Evolutionary conservation across 1,140 invertebrate species (phyloP).

Genomic region (Trichonephila clavipes): DNA sequence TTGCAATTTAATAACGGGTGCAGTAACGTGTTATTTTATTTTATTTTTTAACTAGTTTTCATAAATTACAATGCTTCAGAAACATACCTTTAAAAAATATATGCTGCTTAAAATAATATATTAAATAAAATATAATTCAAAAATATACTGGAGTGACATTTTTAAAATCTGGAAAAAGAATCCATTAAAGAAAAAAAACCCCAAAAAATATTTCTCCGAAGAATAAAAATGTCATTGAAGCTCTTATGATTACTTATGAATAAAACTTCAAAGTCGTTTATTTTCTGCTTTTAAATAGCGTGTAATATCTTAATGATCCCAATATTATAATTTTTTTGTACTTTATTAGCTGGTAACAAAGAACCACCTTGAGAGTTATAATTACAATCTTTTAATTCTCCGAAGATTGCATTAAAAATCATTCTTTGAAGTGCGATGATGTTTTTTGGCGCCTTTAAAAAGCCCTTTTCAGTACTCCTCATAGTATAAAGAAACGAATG

Average conservation of each 20-base stretch:
- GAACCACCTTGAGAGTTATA: not conserved
- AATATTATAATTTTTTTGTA: not conserved
- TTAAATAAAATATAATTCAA: no score
- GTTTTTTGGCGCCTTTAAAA: slow-evolving; percentile 24
- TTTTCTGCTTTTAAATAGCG: not conserved
- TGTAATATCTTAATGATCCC: not conserved
- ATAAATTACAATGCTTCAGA: no score
- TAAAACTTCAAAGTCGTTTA: not conserved
- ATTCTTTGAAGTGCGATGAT: not conserved
- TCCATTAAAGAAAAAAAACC: no score
- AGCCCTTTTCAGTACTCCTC: not conserved
- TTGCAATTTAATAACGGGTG: no score
- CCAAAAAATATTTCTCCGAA: no score
- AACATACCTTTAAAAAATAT: no score
- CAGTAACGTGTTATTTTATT: no score
- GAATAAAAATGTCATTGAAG: no score
- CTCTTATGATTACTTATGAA: not conserved
- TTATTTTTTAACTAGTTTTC: no score
- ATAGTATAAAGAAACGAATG: not conserved
- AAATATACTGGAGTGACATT: no score
- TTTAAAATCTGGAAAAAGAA: no score
- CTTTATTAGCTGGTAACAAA: not conserved
- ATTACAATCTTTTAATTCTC: not conserved
- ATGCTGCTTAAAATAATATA: no score
- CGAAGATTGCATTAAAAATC: not conserved